phyloP scores from a whole-genome alignment of 2,113 vertebrate species.

The Menidia beryllina region DNA sequence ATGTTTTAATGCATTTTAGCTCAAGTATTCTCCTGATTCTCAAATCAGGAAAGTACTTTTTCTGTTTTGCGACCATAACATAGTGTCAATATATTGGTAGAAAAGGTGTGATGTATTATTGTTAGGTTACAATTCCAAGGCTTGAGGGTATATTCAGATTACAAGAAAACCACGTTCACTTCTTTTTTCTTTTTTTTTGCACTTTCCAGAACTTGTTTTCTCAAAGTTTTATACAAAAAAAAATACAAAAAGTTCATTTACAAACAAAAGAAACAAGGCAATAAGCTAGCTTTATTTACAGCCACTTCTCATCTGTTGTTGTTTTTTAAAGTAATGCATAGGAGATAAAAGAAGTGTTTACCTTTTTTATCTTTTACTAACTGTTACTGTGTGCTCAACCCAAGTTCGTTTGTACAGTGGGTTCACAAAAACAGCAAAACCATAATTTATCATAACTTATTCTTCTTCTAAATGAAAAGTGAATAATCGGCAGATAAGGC shows the following conservation, averaged over 20 bases:
- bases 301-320: conserved; percentile 81
- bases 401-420: conserved; percentile 76
- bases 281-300: conserved; percentile 97
- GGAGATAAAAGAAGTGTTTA: conserved; percentile 84
- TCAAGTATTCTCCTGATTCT: conserved; percentile 82
- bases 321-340: conserved; percentile 86
- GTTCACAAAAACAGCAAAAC: conserved; percentile 73
- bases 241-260: conserved; percentile 99
- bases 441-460: conserved; percentile 79
- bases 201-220: conserved; percentile 82
- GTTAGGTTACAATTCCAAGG: conserved; percentile 92
- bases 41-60: conserved; percentile 87
- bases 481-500: conserved; percentile 90
- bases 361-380: conserved; percentile 66
- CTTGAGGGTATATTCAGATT: conserved; percentile 92
- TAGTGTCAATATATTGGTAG: conserved; percentile 81
- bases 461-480: conserved; percentile 70
- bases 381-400: conserved; percentile 73
- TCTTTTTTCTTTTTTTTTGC: conserved; percentile 35
- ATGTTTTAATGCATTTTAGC: conserved; percentile 88
- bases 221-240: conserved; percentile 96
- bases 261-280: conserved; percentile 96
- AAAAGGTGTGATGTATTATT: conserved; percentile 92
- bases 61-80: conserved; percentile 82
- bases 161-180: conserved; percentile 87